Percentiles rank a stretch among this genome's conserved stretches.
phyloP scores from a whole-genome alignment of 2,797 vertebrate species.

The Margarornis squamiger region DNA sequence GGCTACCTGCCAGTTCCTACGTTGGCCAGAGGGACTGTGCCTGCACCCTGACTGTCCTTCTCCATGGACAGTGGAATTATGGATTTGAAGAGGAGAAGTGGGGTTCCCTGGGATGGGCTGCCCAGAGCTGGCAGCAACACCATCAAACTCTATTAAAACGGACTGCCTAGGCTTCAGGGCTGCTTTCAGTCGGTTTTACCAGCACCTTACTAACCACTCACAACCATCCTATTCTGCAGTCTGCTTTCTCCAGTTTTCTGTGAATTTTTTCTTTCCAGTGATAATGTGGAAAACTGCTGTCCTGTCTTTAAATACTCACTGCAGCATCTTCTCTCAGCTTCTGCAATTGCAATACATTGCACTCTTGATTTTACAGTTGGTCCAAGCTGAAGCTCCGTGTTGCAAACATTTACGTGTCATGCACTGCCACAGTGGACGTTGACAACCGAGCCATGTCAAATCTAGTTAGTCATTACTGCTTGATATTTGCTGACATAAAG shows the following conservation, averaged over 20 bases:
- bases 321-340: background rate
- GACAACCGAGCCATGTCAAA: background rate
- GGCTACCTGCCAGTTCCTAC: rapidly evolving
- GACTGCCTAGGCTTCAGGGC: background rate
- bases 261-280: background rate
- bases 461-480: background rate
- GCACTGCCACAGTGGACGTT: background rate
- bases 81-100: background rate
- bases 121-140: background rate
- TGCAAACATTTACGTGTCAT: background rate
- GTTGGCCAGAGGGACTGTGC: background rate
- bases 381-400: background rate
- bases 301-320: background rate
- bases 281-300: background rate
- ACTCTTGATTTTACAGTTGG: background rate
- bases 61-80: rapidly evolving
- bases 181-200: background rate
- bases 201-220: no score
- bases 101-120: background rate
- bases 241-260: background rate
- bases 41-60: rapidly evolving
- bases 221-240: background rate
- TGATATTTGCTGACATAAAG: rapidly evolving
- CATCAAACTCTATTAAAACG: no score
- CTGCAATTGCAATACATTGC: background rate